Evolutionary conservation across 2,797 vertebrate species (phyloP).

Genomic region (Graptemys geographica): DNA sequence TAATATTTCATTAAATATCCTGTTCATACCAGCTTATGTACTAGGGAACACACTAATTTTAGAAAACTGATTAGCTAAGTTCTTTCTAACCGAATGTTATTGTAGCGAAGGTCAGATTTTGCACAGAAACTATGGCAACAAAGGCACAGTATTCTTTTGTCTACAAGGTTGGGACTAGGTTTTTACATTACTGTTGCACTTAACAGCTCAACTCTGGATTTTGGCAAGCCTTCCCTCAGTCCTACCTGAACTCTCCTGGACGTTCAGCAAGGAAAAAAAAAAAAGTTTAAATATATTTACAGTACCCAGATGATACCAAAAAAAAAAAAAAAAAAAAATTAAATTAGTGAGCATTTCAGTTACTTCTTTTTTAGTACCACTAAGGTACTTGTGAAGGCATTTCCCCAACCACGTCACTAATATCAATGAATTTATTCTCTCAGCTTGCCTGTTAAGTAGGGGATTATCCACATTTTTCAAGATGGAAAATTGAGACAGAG

Average conservation of each 20-base stretch:
- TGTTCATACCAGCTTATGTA: conserved; percentile 79
- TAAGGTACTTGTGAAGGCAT: accelerated
- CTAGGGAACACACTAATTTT: conserved; percentile 84
- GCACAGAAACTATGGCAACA: conserved; percentile 85
- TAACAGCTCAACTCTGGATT: conserved; percentile 60
- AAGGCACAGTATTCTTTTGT: conserved; percentile 77
- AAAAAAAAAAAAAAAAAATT: accelerated
- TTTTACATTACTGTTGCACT: conserved; percentile 62
- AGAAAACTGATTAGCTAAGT: conserved; percentile 84
- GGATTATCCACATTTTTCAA: neutral
- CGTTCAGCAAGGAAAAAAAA: neutral
- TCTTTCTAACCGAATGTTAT: conserved; percentile 81
- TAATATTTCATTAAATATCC: conserved; percentile 83
- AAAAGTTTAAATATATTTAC: neutral
- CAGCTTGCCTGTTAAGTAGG: neutral
- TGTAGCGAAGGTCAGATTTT: conserved; percentile 85
- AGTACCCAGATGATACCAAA: neutral
- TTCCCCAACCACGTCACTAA: neutral
- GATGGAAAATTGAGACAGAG: accelerated
- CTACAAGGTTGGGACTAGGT: conserved; percentile 68
- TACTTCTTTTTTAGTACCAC: neutral
- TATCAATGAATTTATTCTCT: neutral
- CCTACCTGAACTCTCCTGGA: conserved; percentile 62
- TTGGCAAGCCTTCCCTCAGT: conserved; percentile 32
- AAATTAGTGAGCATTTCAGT: accelerated